Percentiles rank a stretch among this genome's conserved stretches.
These are phyloP conservation scores for Aphodius granarius DNA, from an alignment of 2,888 invertebrate genomes.

Conservation along the genomic window DNA sequence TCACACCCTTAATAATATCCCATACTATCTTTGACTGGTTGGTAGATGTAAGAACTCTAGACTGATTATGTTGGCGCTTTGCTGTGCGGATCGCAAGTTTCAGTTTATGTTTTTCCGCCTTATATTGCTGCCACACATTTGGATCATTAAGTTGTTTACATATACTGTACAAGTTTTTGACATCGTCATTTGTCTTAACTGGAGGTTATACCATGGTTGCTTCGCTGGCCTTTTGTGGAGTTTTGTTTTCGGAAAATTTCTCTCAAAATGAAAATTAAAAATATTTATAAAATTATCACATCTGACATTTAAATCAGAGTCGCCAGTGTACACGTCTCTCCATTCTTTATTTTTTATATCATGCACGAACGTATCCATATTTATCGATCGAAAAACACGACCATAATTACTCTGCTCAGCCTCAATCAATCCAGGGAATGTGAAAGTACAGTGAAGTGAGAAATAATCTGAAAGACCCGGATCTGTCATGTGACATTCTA, in stretches of 20 bases:
- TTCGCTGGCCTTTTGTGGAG: not conserved
- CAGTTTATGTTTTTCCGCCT: not conserved
- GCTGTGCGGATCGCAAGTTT: not conserved
- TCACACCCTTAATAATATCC: not conserved
- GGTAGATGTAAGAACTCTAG: not conserved
- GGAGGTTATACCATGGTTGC: not conserved
- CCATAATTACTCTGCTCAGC: not conserved
- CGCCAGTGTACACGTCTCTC: not conserved
- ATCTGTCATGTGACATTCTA: not conserved
- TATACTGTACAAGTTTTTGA: not conserved
- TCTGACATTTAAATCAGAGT: not conserved
- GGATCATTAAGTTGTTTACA: not conserved
- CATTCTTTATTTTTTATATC: not conserved
- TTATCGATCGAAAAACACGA: not conserved
- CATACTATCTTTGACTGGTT: not conserved
- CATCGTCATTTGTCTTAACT: not conserved
- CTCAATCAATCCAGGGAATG: not conserved
- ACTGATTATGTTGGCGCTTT: not conserved
- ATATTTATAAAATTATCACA: not conserved
- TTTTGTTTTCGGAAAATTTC: not conserved
- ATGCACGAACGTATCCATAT: not conserved
- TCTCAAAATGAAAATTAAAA: not conserved
- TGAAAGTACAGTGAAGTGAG: not conserved
- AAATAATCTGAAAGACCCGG: not conserved
- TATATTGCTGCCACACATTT: not conserved